Evolutionary conservation across 2,113 vertebrate genomes (phyloP).

Genomic region (Lepus timidus): DNA sequence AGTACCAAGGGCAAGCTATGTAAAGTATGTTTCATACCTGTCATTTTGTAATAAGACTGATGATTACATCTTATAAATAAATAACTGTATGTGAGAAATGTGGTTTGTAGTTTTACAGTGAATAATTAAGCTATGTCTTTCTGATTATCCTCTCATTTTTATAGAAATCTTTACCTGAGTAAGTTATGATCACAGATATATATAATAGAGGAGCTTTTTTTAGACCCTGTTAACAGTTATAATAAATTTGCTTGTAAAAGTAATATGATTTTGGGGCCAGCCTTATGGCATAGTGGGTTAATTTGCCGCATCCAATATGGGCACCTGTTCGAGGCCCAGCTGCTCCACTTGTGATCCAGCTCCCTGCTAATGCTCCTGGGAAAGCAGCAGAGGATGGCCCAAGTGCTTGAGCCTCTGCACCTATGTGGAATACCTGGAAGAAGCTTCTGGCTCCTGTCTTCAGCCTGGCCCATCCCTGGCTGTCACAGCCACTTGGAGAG

Average conservation of each 20-base stretch:
- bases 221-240: constrained; percentile 35
- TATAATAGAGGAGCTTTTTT: constrained; percentile 21
- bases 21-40: background rate
- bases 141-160: constrained; percentile 18
- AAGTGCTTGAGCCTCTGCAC: no score
- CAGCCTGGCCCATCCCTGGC: no score
- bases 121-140: constrained; percentile 37
- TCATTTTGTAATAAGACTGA: constrained; percentile 15
- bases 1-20: background rate
- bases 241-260: constrained; percentile 56
- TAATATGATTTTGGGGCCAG: background rate
- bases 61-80: constrained; percentile 48
- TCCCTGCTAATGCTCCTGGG: no score
- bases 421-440: no score
- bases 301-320: no score
- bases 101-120: constrained; percentile 38
- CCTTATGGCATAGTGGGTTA: no score
- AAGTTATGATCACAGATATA: background rate
- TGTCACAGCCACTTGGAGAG: no score
- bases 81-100: constrained; percentile 35
- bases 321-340: no score
- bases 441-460: no score
- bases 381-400: no score
- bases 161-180: background rate
- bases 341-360: no score